These are phyloP conservation scores for Apistogramma diplotaenia DNA, from an alignment of 2,113 vertebrate species.

Conservation along the genomic window DNA sequence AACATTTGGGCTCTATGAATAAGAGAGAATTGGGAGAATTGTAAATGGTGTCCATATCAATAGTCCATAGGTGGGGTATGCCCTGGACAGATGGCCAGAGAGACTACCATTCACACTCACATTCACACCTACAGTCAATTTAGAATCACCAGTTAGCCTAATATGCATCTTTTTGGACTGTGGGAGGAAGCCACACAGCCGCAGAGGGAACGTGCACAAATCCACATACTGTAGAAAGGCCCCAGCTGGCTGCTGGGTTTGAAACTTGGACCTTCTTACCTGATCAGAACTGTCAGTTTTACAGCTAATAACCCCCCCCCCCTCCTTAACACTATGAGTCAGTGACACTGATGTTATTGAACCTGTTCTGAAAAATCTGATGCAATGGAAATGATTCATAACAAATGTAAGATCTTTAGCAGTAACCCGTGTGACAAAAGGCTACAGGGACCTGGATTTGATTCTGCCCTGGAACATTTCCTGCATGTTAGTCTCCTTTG, in stretches of 20 bases:
- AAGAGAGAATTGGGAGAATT: not conserved
- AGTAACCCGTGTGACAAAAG: not conserved
- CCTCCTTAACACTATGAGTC: not conserved
- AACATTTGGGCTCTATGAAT: not conserved
- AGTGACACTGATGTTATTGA: not conserved
- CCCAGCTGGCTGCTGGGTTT: not conserved
- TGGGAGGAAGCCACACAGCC: not conserved
- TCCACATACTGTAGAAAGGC: not conserved
- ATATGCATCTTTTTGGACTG: not conserved
- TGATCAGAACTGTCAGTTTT: not conserved
- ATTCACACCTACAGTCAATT: not conserved
- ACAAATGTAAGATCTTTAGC: not conserved
- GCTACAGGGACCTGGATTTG: too few species aligned
- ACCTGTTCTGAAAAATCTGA: not conserved
- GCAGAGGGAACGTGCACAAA: not conserved
- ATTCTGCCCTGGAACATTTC: not conserved
- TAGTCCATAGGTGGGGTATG: not conserved
- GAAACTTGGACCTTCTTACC: not conserved
- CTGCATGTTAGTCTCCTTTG: not conserved
- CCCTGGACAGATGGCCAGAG: not conserved
- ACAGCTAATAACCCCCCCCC: not conserved
- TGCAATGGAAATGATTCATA: not conserved
- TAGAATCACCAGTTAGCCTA: not conserved
- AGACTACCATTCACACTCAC: not conserved
- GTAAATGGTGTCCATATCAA: not conserved